phyloP scores from a whole-genome alignment of 2,113 vertebrate genomes.

The Phalacrocorax aristotelis region DNA sequence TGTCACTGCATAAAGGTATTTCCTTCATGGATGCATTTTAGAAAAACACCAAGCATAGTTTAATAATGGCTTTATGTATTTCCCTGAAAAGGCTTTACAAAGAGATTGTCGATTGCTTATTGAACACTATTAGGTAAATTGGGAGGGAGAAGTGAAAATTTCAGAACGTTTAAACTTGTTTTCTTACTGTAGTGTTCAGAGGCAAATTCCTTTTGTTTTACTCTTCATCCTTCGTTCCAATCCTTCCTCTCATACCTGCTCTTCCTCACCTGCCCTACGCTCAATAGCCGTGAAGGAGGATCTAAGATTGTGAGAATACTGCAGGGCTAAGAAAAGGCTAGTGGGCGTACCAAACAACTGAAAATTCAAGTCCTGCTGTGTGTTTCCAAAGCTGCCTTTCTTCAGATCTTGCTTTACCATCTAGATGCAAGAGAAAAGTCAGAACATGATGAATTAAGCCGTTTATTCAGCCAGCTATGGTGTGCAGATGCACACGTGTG shows the following conservation, averaged over 20 bases:
- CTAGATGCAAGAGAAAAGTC: not conserved
- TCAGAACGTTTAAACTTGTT: not conserved
- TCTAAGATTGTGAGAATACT: not conserved
- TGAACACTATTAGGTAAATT: not conserved
- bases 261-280: not conserved
- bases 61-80: not conserved
- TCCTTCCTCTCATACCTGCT: not conserved
- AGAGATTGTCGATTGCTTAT: not conserved
- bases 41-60: not conserved
- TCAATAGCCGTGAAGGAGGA: not conserved
- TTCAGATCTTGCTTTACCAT: not conserved
- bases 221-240: not conserved
- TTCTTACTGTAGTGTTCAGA: not conserved
- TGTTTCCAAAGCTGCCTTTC: not conserved
- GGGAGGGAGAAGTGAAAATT: not conserved
- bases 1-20: not conserved
- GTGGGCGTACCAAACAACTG: not conserved
- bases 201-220: not conserved
- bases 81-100: not conserved
- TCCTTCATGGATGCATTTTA: not conserved
- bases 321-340: not conserved
- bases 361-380: not conserved
- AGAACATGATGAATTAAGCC: not conserved
- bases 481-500: not conserved
- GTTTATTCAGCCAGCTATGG: not conserved